A percentile compares a stretch with the other conserved stretches of the same genome.
Evolutionary conservation across 35 echinoderm and acorn worm genomes (phyloP).

Genomic region (Lytechinus pictus): DNA sequence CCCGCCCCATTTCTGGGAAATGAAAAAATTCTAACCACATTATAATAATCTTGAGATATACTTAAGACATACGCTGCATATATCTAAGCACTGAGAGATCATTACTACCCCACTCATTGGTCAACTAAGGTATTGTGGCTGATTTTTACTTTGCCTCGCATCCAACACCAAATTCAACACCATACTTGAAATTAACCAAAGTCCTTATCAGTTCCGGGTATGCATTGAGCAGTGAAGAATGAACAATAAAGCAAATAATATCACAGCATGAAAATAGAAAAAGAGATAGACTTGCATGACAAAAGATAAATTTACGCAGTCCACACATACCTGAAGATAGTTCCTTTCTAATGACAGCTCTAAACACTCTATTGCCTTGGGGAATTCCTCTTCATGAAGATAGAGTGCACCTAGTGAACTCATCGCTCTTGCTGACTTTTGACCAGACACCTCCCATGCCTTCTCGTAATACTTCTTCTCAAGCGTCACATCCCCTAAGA

Average conservation of each 20-base stretch:
- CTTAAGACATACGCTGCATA: too few species aligned
- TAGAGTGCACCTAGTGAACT: constrained; percentile 79
- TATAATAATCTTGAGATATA: too few species aligned
- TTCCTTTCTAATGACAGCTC: constrained; percentile 90
- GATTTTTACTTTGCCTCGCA: too few species aligned
- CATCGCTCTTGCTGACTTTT: constrained; percentile 81
- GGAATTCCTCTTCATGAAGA: constrained; percentile 79
- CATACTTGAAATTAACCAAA: too few species aligned
- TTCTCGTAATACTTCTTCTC: constrained; percentile 85
- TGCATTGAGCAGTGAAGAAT: background rate
- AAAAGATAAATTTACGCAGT: background rate
- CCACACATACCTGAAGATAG: constrained; percentile 65
- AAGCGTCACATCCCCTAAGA: constrained; percentile 87
- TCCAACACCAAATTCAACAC: background rate
- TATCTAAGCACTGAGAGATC: too few species aligned
- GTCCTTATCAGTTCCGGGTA: too few species aligned
- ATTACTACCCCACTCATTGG: too few species aligned
- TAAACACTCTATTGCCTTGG: constrained; percentile 88
- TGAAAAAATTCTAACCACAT: too few species aligned
- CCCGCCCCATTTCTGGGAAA: too few species aligned
- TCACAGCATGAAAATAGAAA: background rate
- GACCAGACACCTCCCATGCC: constrained; percentile 88
- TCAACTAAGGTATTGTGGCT: too few species aligned
- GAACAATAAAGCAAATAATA: background rate
- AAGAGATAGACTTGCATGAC: background rate